A percentile compares a stretch with the other conserved stretches of the same genome.
Conservation (phyloP, 2,113 vertebrate genomes). For the Lynx canadensis region DNA sequence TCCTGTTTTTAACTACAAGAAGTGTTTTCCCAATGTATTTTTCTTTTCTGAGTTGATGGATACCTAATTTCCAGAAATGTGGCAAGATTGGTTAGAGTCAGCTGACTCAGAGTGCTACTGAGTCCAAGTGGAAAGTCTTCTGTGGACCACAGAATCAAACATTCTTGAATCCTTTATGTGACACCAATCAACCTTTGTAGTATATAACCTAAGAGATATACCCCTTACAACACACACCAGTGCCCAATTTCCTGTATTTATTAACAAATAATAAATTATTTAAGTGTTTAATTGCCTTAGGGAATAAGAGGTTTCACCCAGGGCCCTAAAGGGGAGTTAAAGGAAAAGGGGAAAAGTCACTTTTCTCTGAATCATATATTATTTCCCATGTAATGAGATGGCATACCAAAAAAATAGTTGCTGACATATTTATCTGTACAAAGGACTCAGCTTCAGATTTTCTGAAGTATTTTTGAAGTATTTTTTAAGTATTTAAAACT, state of each 20-base stretch:
- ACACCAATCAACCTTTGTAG: not conserved
- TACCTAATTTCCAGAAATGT: slow-evolving; percentile 29
- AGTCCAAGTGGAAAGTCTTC: not conserved
- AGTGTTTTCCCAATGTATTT: slow-evolving; percentile 15
- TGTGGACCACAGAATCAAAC: not conserved
- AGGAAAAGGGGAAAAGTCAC: not conserved
- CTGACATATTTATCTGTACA: not conserved
- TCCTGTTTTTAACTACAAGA: slow-evolving; percentile 52
- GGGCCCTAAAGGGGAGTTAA: not conserved
- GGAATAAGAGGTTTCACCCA: not conserved
- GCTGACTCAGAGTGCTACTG: not conserved
- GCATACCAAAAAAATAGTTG: not conserved
- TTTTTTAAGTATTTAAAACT: not conserved
- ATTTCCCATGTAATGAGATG: not conserved
- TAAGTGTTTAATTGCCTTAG: not conserved
- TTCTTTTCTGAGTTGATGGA: slow-evolving; percentile 23
- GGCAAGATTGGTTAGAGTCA: not conserved
- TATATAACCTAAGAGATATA: not conserved
- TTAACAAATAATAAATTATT: slow-evolving; percentile 7
- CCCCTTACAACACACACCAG: not conserved
- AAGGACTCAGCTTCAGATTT: not conserved
- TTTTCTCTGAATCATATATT: not conserved
- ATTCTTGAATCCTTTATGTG: not conserved
- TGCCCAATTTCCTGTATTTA: not conserved
- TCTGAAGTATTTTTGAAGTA: not conserved